Conservation (phyloP, 1,140 invertebrate species). For the Trypoxylus dichotomus region DNA sequence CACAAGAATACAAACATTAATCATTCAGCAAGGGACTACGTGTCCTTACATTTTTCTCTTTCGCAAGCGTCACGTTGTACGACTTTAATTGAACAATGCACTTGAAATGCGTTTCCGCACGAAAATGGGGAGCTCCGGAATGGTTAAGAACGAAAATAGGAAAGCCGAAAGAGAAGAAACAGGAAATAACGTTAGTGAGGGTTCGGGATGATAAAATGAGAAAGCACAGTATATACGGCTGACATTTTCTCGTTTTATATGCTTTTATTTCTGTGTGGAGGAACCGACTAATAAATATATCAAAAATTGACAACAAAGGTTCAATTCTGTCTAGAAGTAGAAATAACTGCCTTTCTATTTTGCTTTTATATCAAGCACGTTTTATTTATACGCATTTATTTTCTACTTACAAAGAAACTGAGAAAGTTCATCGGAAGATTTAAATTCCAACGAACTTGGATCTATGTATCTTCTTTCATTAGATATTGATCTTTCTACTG, state of each 20-base stretch:
- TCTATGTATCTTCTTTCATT: no score
- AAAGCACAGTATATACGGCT: not conserved
- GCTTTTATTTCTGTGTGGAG: not conserved
- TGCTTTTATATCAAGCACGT: no score
- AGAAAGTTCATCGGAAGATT: no score
- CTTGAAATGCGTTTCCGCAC: not conserved
- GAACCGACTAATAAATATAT: not conserved
- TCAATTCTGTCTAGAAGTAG: not conserved
- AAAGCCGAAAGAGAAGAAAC: not conserved
- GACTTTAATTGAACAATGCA: conserved; percentile 2
- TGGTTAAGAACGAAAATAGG: not conserved
- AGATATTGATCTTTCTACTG: no score
- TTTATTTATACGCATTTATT: no score
- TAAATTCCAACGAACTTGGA: no score
- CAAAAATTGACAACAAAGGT: conserved; percentile 5
- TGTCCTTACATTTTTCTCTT: not conserved
- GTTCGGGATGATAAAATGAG: not conserved
- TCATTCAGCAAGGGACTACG: no score
- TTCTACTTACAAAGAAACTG: no score
- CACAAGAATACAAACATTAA: no score
- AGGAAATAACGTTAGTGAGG: not conserved
- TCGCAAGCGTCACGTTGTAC: not conserved
- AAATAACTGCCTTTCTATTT: no score
- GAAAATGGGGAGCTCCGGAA: not conserved
- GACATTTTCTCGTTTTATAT: not conserved